Evolutionary conservation across 2,113 vertebrate species (phyloP).

Genomic region (Heterocephalus glaber): DNA sequence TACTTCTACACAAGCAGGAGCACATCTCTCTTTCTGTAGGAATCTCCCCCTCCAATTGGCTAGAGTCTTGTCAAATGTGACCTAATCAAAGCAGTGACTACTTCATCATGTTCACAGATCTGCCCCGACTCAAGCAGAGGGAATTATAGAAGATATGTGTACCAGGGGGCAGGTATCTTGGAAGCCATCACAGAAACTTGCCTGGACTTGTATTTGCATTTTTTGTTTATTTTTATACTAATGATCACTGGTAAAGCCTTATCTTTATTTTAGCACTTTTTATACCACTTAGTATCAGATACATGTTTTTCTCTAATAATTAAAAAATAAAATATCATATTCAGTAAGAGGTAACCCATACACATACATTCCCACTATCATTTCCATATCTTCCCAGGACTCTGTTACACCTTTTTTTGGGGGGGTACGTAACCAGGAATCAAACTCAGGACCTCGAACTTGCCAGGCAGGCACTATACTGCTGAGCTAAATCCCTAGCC

Average conservation of each 20-base stretch:
- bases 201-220: neutral
- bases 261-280: slow-evolving; percentile 8
- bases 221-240: neutral
- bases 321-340: slow-evolving; percentile 1
- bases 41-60: neutral
- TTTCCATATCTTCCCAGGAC: neutral
- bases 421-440: too few relatives aligned
- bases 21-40: neutral
- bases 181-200: neutral
- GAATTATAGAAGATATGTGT: neutral
- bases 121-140: neutral
- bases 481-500: too few relatives aligned
- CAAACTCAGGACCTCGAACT: too few relatives aligned
- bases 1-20: neutral
- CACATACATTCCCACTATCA: neutral
- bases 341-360: neutral
- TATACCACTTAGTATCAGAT: neutral
- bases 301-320: neutral
- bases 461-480: too few relatives aligned
- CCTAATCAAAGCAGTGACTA: neutral
- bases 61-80: neutral
- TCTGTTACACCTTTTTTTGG: too few relatives aligned
- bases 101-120: neutral
- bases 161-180: neutral
- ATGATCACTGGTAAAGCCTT: neutral